Evolutionary conservation across 2,797 vertebrate genomes (phyloP), one percentile per base, ranked within the genome.

Genomic region (Melanotaenia trifasciata): DNA sequence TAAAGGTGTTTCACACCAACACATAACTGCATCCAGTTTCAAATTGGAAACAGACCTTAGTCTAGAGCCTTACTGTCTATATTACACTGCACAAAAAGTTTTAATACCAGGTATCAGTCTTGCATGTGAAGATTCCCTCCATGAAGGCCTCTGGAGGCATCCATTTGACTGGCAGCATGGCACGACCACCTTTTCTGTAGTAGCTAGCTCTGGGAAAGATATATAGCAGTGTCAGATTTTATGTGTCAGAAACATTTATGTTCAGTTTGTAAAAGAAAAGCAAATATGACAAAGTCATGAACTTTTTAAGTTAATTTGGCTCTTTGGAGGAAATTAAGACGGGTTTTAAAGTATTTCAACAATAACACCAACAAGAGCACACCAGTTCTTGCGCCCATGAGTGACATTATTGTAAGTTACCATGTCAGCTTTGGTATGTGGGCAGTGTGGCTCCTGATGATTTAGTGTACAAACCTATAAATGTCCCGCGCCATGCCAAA

Each of bases 401-500:
- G 35, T 63, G 8, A 26, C 45, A 59, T 62, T 20, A 72, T 24
- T 12, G 0, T 74, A 11, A 63, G 32, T 53, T 69, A 38, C 58
- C 11, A 0, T 8, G 2, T 20, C 20, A 57, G 65, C 58, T 76
- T 66, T 61, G 24, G 35, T 22, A 2, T 0, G 13, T 38, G 22
- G 10, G 62, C 51, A 30, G n/a, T 16, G 26, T 3, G 1, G 28
- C 26, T 4, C 7, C 40, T 63, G 66, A 50, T 32, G 32, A 11
- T 26, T 38, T 9, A 58, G 2, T 5, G 32, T 20, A 74, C 86
- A 58, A 80, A 98, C 96, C 96, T 95, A 87, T 97, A 98, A 89
- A 97, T 97, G 81, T 96, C 96, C 72, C 96, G 95, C 32, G 97
- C 97, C 97, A 98, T 97, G 59, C 97, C 96, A 51, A 98, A 99